Evolutionary conservation across 2,797 vertebrate genomes (phyloP).

Genomic region (Chelidonichthys spinosus): DNA sequence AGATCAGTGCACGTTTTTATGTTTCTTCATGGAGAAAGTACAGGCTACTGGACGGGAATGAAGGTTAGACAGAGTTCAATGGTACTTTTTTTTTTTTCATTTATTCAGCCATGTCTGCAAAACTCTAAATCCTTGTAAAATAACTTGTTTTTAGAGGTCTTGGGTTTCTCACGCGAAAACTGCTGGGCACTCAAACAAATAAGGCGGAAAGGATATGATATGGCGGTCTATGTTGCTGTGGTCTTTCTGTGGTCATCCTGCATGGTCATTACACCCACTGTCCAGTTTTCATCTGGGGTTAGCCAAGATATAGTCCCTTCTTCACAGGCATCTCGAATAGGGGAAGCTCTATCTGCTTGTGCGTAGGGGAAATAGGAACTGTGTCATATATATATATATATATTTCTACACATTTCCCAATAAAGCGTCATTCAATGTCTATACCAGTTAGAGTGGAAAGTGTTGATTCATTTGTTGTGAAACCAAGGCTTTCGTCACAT

Average conservation of each 20-base stretch:
- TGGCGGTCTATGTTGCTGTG: constrained; percentile 44
- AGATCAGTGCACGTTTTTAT: neutral
- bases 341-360: constrained; percentile 26
- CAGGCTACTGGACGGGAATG: neutral
- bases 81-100: constrained; percentile 6
- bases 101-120: constrained; percentile 38
- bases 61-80: constrained; percentile 16
- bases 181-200: constrained; percentile 39
- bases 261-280: constrained; percentile 74
- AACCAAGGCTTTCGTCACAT: constrained; percentile 1
- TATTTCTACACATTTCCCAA: constrained; percentile 18
- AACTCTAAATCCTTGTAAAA: constrained; percentile 38
- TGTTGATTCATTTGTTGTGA: constrained; percentile 12
- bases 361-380: neutral
- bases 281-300: constrained; percentile 67
- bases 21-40: neutral
- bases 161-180: constrained; percentile 56
- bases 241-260: constrained; percentile 62
- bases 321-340: constrained; percentile 37
- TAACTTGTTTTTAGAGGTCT: constrained; percentile 37
- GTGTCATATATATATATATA: neutral
- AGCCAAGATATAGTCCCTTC: constrained; percentile 41
- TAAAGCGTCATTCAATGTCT: constrained; percentile 1
- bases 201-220: constrained; percentile 53
- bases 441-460: neutral